Evolutionary conservation across 1,140 invertebrate genomes (phyloP), one percentile per base, ranked within the genome.

Genomic region (Pseudomyrmex sp.): DNA sequence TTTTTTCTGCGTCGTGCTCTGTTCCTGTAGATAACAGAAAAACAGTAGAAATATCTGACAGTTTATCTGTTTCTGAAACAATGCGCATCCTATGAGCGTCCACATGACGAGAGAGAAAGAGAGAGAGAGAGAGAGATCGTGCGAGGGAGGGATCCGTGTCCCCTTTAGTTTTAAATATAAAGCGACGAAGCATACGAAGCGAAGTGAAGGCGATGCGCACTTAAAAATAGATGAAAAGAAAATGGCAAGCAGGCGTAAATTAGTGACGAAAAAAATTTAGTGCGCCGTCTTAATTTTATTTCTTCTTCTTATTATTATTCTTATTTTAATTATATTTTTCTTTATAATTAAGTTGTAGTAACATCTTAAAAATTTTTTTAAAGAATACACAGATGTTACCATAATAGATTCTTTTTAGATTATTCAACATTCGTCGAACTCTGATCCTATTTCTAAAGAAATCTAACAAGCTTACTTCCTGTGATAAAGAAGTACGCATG

Each of bases 161-260:
- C 52, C 48, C 52, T 35, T n/a, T 20, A 20, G 72, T 70, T 89
- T 88, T 85, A 89, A 89, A 88, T 88, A 89, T 88, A 88, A 80
- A 76, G 20, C 82, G 74, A 76, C 46, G 58, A 68, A 68, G 44
- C 52, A 46, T 46, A 46, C 52, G 68, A 73, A 72, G 26, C 56
- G 12, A 69, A 77, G 44, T 12, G 5, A 44, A 35, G 20, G 63
- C 44, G 35, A 52, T 44, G 74, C 74, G 62, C 66, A 77, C 56
- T 77, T 12, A 79, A 72, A 80, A 80, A 80, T 72, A 80, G 44
- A 35, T 12, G 66, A 72, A 80, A 80, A 70, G 46, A 80, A 72
- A 48, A n/a, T 20, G 13, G 18, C 2, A 46, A 12, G 2, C 4
- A 12, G 18, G 5, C 44, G 7, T 13, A 70, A 46, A 63, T 52